A percentile compares a stretch with the other conserved stretches of the same genome.
phyloP scores from a whole-genome alignment of 2,797 vertebrate species.

The Sebastes oblongus region DNA sequence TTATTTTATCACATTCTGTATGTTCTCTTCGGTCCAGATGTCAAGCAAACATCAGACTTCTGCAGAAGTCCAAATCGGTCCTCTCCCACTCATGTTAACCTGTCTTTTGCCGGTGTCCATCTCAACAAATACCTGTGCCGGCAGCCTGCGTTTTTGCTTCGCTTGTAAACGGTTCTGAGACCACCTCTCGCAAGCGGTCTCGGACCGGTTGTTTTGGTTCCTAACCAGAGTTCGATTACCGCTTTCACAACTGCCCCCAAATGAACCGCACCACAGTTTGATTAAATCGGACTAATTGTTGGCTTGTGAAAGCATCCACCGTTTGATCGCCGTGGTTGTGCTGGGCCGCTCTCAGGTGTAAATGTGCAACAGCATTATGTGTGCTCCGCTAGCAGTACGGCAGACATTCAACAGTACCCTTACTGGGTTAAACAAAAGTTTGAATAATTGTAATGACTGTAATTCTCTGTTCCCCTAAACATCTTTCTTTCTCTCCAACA shows the following conservation, averaged over 20 bases:
- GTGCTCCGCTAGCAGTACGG: not conserved
- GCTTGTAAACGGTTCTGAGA: not conserved
- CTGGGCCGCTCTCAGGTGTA: not conserved
- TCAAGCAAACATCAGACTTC: too few relatives aligned
- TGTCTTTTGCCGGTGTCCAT: not conserved
- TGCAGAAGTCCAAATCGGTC: too few relatives aligned
- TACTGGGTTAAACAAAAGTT: not conserved
- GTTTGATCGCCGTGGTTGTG: not conserved
- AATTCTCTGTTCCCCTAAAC: not conserved
- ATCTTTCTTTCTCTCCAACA: slow-evolving; percentile 62
- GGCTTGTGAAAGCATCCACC: not conserved
- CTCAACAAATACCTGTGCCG: too few relatives aligned
- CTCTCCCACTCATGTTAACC: too few relatives aligned
- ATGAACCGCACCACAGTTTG: not conserved
- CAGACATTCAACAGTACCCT: not conserved
- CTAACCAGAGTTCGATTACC: too few relatives aligned
- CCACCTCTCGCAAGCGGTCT: too few relatives aligned
- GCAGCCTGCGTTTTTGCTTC: too few relatives aligned
- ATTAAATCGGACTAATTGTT: not conserved
- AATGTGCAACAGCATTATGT: not conserved
- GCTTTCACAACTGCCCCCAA: not conserved
- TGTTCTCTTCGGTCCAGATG: not conserved
- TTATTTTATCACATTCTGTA: not conserved
- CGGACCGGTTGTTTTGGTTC: too few relatives aligned
- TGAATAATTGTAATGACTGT: not conserved